Percentiles rank a stretch among this genome's conserved stretches.
phyloP scores from a whole-genome alignment of 2,113 vertebrate species.

The Hypomesus transpacificus region DNA sequence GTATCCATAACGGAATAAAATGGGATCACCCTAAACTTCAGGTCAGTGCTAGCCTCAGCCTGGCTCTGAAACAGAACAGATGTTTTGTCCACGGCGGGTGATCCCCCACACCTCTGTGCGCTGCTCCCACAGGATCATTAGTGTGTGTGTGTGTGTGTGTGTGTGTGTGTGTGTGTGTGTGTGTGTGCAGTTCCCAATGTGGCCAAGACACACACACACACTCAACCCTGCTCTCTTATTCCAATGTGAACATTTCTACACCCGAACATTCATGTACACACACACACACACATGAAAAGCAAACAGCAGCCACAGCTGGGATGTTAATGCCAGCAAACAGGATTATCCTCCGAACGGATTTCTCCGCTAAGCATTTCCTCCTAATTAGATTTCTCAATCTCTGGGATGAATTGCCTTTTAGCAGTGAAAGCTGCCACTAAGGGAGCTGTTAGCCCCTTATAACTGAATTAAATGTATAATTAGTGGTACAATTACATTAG shows the following conservation, averaged over 20 bases:
- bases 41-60: constrained; percentile 18
- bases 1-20: neutral
- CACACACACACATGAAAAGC: constrained; percentile 87
- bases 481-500: constrained; percentile 93
- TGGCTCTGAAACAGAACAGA: constrained; percentile 41
- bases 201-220: constrained; percentile 53
- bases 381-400: constrained; percentile 98
- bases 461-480: constrained; percentile 98
- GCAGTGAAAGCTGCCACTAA: constrained; percentile 90
- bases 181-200: constrained; percentile 26
- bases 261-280: constrained; percentile 21
- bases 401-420: constrained; percentile 96
- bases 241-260: neutral
- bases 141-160: neutral
- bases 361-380: constrained; percentile 89
- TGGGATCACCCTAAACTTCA: neutral
- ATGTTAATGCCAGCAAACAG: constrained; percentile 98
- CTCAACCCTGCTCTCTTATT: constrained; percentile 69
- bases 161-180: constrained; percentile 1
- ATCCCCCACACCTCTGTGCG: constrained; percentile 41
- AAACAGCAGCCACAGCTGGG: constrained; percentile 95
- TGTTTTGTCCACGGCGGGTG: constrained; percentile 45
- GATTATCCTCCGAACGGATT: constrained; percentile 97
- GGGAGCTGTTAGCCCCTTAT: constrained; percentile 97
- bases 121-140: constrained; percentile 35